phyloP scores from a whole-genome alignment of 2,797 vertebrate species.

The Acanthurus leucopareius region DNA sequence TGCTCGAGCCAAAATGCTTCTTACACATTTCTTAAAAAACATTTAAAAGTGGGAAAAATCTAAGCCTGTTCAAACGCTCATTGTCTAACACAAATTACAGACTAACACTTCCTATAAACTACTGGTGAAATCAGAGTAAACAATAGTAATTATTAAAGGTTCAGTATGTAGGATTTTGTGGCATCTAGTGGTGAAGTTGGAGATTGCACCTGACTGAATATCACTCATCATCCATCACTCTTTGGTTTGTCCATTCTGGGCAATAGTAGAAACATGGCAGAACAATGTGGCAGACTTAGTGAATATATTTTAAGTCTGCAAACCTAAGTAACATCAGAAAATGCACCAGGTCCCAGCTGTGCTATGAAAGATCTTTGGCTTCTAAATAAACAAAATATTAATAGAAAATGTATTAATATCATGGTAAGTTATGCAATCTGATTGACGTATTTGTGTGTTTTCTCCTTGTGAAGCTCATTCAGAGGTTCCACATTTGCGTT shows the following conservation, averaged over 20 bases:
- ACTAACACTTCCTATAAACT: not conserved
- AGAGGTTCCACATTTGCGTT: slow-evolving; percentile 88
- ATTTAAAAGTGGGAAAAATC: not conserved
- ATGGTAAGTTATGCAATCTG: slow-evolving; percentile 18
- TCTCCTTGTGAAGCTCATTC: slow-evolving; percentile 87
- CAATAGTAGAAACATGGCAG: no score
- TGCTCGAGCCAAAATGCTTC: no score
- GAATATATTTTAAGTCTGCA: not conserved
- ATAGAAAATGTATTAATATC: not conserved
- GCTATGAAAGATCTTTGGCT: not conserved
- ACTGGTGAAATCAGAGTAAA: not conserved
- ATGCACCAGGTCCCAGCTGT: not conserved
- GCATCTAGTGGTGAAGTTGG: no score
- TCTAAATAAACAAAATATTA: not conserved
- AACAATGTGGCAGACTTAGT: no score
- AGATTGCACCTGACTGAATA: no score
- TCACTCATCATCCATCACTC: no score
- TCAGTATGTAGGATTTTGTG: no score
- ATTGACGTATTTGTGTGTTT: slow-evolving; percentile 37
- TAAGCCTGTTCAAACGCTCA: not conserved
- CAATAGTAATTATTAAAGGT: no score
- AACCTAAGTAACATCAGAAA: not conserved
- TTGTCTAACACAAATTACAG: not conserved
- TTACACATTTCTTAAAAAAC: no score
- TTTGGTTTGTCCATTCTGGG: no score